Evolutionary conservation across 2,797 vertebrate genomes (phyloP), one percentile per base, ranked within the genome.

Genomic region (Acanthurus tractus): DNA sequence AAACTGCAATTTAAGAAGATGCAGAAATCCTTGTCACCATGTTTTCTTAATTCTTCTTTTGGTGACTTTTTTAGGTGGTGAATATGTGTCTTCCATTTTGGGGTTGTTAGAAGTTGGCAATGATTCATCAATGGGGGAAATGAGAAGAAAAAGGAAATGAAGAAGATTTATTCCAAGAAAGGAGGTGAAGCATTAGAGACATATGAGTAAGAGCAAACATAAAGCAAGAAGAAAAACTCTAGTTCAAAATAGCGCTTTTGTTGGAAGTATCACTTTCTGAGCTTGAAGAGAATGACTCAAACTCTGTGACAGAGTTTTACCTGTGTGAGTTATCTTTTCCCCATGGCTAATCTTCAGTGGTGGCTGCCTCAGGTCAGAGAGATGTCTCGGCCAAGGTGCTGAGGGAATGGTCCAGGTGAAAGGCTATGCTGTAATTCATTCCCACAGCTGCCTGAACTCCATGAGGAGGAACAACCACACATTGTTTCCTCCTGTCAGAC

Each of bases 311-410:
- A 86, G 42, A 79, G 70, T 82, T 86, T 81, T 84, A 79, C 81
- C 54, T 64, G 66, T 45, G 56, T 86, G 79, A 89, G 81, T 86
- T 89, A 85, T 81, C 69, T 75, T 64, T 69, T 88, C 57, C 79
- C 71, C 54, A 18, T 82, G 81, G 83, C 76, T 72, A 63, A 77
- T 83, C 48, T 73, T 85, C 73, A 48, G 57, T 48, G 61, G 55
- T 65, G 78, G 72, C 78, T 79, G 78, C 63, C 63, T 76, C 68
- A 79, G 84, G 87, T 91, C 82, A 85, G 57, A 82, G n/a, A 48
- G 59, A 73, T 68, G 82, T 83, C 74, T 82, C 22, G 62, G 74
- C 74, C 18, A 45, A 84, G 78, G 79, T 85, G 75, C 44, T 46
- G 20, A 57, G 57, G 62, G 61, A 88, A 63, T 49, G 59, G 70